Evolutionary conservation across 2,888 invertebrate species (phyloP), one percentile per base, ranked within the genome.

Genomic region (Lithophane semibrunnea): DNA sequence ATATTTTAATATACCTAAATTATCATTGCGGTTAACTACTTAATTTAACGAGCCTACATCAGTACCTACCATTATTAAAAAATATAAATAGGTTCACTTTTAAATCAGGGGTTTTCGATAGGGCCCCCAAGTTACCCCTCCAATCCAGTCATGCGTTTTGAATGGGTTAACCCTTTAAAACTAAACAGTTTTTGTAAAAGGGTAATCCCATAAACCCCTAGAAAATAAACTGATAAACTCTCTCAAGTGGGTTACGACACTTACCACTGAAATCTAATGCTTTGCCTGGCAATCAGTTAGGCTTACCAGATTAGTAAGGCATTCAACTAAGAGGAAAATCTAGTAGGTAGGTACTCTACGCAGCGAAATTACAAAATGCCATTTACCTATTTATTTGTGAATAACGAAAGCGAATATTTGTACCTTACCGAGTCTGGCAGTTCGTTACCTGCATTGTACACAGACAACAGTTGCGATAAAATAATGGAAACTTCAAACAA

Each of bases 391-490:
- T 79, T 82, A 75, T 82, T 65, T 58, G 65, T 82, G 72, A 82
- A 56, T 75, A 82, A 72, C 29, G 12, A 73, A 68, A 79, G 52
- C 52, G 37, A 80, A 75, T 80, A 80, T 80, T 80, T 67, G 80
- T 37, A 37, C 37, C 37, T 0, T 80, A 54, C 56, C 13, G 12
- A 56, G 79, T 79, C 67, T 64, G 21, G 42, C 29, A 56, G 54
- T 29, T 42, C 37, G n/a, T 52, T 63, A 29, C 58, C 42, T 37
- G 67, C 67, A 71, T 80, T 81, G 64, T 78, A 52, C 16, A 58
- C 54, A 73, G 64, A 49, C 54, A 74, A 64, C 68, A 70, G 68
- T 78, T 82, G 74, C 82, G 47, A 58, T 82, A 63, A 82, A 82
- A 71, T 82, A 74, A 63, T 74, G 73, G 74, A 82, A 78, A 71